These are phyloP conservation scores for Hydrochoerus hydrochaeris DNA, from an alignment of 2,113 vertebrate genomes.

Conservation along the genomic window DNA sequence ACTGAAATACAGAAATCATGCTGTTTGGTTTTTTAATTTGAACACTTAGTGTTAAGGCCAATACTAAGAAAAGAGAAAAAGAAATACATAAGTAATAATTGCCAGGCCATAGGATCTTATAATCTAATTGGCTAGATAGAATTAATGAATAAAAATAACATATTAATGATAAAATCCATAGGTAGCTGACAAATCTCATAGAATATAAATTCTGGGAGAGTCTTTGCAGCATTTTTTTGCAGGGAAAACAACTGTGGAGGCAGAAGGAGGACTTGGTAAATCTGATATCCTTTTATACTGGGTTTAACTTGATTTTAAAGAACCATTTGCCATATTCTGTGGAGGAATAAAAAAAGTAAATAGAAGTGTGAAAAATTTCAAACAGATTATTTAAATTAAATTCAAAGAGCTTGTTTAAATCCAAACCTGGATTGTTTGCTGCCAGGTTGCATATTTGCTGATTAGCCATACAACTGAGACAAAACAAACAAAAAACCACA, in stretches of 20 bases:
- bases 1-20: constrained; percentile 28
- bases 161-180: background rate
- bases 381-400: background rate
- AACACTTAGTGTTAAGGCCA: background rate
- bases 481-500: background rate
- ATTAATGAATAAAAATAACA: constrained; percentile 27
- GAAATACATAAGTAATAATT: constrained; percentile 8
- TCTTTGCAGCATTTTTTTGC: constrained; percentile 11
- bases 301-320: constrained; percentile 47
- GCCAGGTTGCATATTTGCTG: background rate
- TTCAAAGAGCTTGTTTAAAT: constrained; percentile 3
- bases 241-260: constrained; percentile 2
- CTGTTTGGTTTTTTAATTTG: constrained; percentile 37
- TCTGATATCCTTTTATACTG: constrained; percentile 14
- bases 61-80: background rate
- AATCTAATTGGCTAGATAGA: constrained; percentile 20
- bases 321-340: background rate
- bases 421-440: constrained; percentile 21
- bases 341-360: background rate
- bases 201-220: constrained; percentile 3
- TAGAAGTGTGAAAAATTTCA: background rate
- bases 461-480: background rate
- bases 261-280: background rate
- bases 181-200: background rate
- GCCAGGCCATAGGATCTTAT: background rate